Percentiles rank a stretch among this genome's conserved stretches.
Conservation (phyloP, 2,797 vertebrate genomes). For the Myiotriccus ornatus region DNA sequence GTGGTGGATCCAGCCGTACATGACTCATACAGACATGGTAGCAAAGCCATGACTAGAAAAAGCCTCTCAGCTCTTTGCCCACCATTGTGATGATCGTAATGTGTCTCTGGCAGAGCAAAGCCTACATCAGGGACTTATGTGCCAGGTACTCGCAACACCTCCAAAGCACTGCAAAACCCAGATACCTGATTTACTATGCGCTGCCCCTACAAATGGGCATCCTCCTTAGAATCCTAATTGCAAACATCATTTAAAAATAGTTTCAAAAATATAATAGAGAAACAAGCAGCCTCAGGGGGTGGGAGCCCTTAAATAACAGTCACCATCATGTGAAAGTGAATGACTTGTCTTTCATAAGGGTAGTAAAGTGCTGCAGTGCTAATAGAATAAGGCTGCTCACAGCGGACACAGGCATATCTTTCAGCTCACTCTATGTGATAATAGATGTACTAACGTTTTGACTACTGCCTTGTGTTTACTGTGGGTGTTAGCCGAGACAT, state of each 20-base stretch:
- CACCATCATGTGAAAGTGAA: not conserved
- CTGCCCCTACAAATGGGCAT: not conserved
- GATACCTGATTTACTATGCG: not conserved
- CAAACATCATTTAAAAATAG: not conserved
- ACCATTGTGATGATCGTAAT: not conserved
- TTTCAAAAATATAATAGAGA: not conserved
- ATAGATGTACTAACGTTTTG: constrained; percentile 61
- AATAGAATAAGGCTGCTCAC: not conserved
- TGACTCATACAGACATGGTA: not conserved
- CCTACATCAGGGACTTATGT: not conserved
- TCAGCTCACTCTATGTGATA: constrained; percentile 51
- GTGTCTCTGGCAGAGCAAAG: not conserved
- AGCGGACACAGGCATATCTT: not conserved
- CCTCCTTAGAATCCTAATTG: not conserved
- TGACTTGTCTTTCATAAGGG: not conserved
- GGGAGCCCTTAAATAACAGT: not conserved
- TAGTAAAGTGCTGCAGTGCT: not conserved
- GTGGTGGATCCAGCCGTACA: not conserved
- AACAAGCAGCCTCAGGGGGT: not conserved
- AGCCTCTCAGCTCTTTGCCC: not conserved
- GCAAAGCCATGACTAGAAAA: not conserved
- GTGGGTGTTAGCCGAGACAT: constrained; percentile 60
- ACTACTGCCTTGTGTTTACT: constrained; percentile 56
- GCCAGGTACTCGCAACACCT: not conserved
- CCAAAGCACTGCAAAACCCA: not conserved